A percentile compares a stretch with the other conserved stretches of the same genome.
These are phyloP conservation scores for Zeugodacus cucurbitae DNA, from an alignment of 1,140 invertebrate species.

Conservation along the genomic window DNA sequence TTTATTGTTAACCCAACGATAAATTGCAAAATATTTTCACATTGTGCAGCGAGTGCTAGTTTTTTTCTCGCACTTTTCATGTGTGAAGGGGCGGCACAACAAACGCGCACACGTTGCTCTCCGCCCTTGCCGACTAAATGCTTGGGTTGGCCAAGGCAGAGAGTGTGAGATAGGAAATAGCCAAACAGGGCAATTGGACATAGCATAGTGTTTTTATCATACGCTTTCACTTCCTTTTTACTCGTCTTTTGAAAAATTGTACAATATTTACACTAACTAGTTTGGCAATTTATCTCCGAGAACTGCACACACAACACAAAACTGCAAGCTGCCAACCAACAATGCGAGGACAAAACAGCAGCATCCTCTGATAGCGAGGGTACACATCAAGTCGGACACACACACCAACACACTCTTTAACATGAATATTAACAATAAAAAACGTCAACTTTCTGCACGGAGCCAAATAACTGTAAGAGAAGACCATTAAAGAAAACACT, in stretches of 20 bases:
- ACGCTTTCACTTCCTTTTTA: conserved; percentile 10
- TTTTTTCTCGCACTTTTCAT: background rate
- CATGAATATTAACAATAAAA: background rate
- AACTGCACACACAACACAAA: conserved; percentile 14
- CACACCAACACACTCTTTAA: background rate
- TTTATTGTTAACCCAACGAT: conserved; percentile 35
- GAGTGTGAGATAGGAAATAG: background rate
- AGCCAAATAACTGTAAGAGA: background rate
- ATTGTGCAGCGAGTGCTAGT: background rate
- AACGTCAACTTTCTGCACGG: background rate
- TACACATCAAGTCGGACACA: background rate
- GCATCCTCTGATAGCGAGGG: background rate
- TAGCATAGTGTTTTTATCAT: conserved; percentile 15
- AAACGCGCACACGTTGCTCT: background rate
- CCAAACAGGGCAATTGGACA: conserved; percentile 37
- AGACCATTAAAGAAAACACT: conserved; percentile 21
- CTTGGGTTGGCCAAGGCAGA: background rate
- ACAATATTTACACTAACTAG: conserved; percentile 35
- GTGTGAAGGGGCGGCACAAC: background rate
- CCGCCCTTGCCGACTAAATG: background rate
- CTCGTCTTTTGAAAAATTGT: conserved; percentile 26
- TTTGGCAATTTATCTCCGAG: conserved; percentile 15
- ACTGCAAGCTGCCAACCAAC: background rate
- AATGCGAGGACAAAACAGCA: background rate
- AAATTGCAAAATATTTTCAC: conserved; percentile 33